phyloP scores from a whole-genome alignment of 2,797 vertebrate species.

The Manis javanica region DNA sequence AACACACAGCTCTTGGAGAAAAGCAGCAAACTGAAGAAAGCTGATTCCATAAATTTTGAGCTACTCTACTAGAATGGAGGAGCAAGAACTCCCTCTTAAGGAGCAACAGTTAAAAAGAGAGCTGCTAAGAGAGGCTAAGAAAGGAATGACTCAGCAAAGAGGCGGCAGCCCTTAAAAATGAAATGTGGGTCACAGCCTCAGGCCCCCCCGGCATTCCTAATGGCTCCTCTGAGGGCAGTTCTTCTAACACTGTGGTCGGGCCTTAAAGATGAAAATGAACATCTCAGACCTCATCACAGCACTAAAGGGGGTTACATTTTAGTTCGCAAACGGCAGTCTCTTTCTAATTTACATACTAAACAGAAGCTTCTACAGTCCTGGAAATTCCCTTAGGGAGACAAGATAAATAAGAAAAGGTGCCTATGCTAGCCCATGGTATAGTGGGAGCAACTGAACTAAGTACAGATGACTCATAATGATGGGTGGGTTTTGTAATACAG shows the following conservation, averaged over 20 bases:
- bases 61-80: neutral
- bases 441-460: neutral
- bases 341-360: conserved; percentile 38
- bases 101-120: neutral
- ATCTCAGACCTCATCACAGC: neutral
- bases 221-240: neutral
- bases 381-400: conserved; percentile 42
- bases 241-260: neutral
- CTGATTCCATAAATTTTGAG: neutral
- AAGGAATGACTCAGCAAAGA: neutral
- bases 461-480: neutral
- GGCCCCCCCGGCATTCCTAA: neutral
- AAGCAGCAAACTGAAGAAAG: neutral
- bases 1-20: neutral
- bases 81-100: neutral
- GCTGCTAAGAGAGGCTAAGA: neutral
- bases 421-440: neutral
- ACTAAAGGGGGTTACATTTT: conserved; percentile 62
- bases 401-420: neutral
- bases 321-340: conserved; percentile 19
- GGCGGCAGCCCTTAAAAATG: neutral
- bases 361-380: conserved; percentile 40
- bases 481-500: neutral
- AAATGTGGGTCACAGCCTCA: neutral
- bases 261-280: conserved; percentile 15